phyloP scores from a whole-genome alignment of 2,113 vertebrate genomes.

The Chlorodrepanis virens region DNA sequence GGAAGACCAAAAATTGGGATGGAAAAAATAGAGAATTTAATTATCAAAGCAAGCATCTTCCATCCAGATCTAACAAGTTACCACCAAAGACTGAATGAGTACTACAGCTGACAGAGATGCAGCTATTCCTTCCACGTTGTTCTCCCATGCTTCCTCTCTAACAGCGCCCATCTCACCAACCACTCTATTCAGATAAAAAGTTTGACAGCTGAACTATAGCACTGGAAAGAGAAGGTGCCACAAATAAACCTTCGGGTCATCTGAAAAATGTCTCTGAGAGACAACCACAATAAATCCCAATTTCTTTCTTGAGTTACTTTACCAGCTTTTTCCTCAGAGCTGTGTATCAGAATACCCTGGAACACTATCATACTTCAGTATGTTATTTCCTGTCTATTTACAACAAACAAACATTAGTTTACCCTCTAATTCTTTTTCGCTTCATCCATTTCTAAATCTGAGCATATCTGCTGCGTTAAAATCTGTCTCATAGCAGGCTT shows the following conservation, averaged over 20 bases:
- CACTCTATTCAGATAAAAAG: neutral
- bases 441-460: conserved; percentile 3
- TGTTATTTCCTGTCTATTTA: neutral
- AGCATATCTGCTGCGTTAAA: conserved; percentile 14
- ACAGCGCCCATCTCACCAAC: neutral
- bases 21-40: neutral
- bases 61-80: neutral
- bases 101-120: neutral
- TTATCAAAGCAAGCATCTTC: neutral
- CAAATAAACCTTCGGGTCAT: neutral
- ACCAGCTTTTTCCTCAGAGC: neutral
- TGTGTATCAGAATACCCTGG: neutral
- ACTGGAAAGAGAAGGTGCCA: neutral
- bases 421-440: conserved; percentile 1
- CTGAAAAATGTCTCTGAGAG: neutral
- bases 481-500: neutral
- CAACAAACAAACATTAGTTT: conserved; percentile 24
- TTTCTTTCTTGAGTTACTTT: neutral
- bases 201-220: neutral
- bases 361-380: neutral
- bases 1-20: neutral
- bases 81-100: neutral
- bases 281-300: neutral
- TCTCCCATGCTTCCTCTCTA: neutral
- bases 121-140: neutral